Percentiles rank a stretch among this genome's conserved stretches.
phyloP scores from a whole-genome alignment of 2,888 invertebrate species.

The Pantelozetes paolii region DNA sequence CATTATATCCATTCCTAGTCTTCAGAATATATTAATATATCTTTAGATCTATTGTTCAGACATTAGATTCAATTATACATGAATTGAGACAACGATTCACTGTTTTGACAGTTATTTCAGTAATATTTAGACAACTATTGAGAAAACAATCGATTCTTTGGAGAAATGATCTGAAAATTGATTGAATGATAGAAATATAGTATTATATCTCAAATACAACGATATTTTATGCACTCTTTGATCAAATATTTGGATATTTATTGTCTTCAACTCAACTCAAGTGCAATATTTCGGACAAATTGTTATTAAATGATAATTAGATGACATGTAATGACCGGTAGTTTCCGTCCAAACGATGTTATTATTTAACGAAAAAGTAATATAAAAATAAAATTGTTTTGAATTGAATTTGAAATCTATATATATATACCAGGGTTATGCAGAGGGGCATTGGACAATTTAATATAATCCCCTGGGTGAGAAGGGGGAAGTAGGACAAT shows the following conservation, averaged over 20 bases:
- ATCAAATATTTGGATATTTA: not conserved
- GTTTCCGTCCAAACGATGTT: conserved; percentile 18
- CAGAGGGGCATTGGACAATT: too few species aligned
- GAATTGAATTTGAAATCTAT: not conserved
- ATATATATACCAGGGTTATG: too few species aligned
- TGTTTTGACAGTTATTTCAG: not conserved
- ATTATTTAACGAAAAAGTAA: not conserved
- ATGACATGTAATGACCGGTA: not conserved
- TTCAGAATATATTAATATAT: not conserved
- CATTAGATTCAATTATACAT: not conserved
- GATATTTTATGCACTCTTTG: conserved; percentile 25
- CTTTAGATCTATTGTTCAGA: not conserved
- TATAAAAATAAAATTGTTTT: not conserved
- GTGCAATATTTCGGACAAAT: conserved; percentile 25
- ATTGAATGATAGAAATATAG: not conserved
- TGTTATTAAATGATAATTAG: not conserved
- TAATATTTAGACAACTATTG: not conserved
- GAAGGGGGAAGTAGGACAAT: too few species aligned
- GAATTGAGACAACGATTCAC: too few species aligned
- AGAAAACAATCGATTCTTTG: not conserved
- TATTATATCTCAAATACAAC: conserved; percentile 8
- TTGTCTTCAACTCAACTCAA: not conserved
- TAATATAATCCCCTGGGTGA: too few species aligned
- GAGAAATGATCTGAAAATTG: not conserved
- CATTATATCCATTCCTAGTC: conserved; percentile 19